A percentile compares a stretch with the other conserved stretches of the same genome.
These are phyloP conservation scores for Meta bourneti DNA, from an alignment of 2,888 invertebrate genomes.

Conservation along the genomic window DNA sequence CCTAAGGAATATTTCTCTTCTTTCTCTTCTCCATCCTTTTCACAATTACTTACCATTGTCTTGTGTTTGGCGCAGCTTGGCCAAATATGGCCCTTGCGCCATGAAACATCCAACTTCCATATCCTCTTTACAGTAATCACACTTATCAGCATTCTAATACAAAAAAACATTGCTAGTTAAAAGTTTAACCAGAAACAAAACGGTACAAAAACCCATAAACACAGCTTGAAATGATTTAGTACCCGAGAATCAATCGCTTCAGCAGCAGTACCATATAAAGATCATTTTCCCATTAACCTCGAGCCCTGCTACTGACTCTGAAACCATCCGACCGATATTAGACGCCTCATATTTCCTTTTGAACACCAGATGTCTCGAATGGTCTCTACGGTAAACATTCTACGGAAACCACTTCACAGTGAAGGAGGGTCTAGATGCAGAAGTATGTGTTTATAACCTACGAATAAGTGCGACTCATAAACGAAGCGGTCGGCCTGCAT, in stretches of 20 bases:
- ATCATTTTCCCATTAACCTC: conserved; percentile 55
- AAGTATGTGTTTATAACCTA: conserved; percentile 16
- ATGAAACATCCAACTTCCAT: background rate
- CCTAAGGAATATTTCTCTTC: no score
- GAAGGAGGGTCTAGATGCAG: background rate
- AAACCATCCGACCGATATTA: conserved; percentile 56
- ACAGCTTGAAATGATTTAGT: background rate
- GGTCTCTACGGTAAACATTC: conserved; percentile 41
- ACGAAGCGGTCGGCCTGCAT: conserved; percentile 23
- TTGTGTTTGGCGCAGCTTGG: no score
- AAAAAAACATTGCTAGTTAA: background rate
- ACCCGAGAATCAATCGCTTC: background rate
- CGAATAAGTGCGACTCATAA: conserved; percentile 24
- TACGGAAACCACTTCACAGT: conserved; percentile 42
- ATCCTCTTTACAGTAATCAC: background rate
- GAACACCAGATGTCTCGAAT: conserved; percentile 58
- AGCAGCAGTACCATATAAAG: conserved; percentile 29
- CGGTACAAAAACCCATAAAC: background rate
- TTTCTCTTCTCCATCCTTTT: no score
- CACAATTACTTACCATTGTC: no score
- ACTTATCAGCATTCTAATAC: background rate
- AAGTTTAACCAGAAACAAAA: background rate
- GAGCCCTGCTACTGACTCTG: conserved; percentile 38
- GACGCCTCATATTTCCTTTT: conserved; percentile 9
- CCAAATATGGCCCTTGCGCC: no score